Percentiles rank a stretch among this genome's conserved stretches.
Evolutionary conservation across 2,888 invertebrate species (phyloP).

Genomic region (Cataglyphis albicans): DNA sequence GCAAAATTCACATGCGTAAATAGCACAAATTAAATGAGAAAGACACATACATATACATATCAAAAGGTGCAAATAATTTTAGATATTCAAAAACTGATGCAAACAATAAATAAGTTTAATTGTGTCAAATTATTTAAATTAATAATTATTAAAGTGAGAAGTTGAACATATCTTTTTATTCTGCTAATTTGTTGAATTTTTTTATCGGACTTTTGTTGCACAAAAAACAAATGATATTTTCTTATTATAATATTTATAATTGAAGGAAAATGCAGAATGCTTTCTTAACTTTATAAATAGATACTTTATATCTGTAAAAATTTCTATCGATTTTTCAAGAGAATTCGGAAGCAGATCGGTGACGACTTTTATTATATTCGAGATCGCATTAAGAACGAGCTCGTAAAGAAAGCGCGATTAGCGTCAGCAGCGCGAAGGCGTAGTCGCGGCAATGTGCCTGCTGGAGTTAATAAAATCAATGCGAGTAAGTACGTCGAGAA

Average conservation of each 20-base stretch:
- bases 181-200: not conserved
- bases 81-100: not conserved
- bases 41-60: not conserved
- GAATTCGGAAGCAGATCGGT: not conserved
- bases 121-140: not conserved
- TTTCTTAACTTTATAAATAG: not conserved
- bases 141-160: not conserved
- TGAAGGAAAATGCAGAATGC: not conserved
- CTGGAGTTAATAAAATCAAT: constrained; percentile 45
- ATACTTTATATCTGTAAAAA: not conserved
- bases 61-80: not conserved
- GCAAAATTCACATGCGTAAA: not conserved
- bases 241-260: not conserved
- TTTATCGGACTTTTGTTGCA: not conserved
- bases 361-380: not conserved
- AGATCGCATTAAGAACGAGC: constrained; percentile 27
- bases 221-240: not conserved
- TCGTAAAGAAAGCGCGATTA: constrained; percentile 36
- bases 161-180: not conserved
- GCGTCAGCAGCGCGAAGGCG: constrained; percentile 6
- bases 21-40: not conserved
- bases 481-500: constrained; percentile 19
- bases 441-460: not conserved
- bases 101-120: not conserved
- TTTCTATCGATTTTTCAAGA: not conserved